Evolutionary conservation across 2,888 invertebrate species (phyloP), one percentile per base, ranked within the genome.

Genomic region (Epistrophe grossulariae): DNA sequence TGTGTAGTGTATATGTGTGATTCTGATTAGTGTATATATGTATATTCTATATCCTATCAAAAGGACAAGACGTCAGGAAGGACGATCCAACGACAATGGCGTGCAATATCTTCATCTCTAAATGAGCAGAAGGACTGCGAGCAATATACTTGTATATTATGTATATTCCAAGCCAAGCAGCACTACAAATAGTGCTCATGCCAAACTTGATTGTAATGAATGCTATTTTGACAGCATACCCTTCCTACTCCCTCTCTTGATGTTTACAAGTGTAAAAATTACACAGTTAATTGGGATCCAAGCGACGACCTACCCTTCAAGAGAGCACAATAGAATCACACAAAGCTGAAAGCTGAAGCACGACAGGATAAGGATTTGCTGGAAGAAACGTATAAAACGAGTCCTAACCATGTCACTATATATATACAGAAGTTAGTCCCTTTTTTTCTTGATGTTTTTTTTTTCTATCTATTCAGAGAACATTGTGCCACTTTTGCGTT

Each of bases 191-290:
- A 70, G 62, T 84, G 60, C 74, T 71, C 31, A 79, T 68, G 68
- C 52, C 71, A 84, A 76, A 79, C 74, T 59, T 76, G 74, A 83
- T 79, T 74, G 79, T 73, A 83, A 74, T 74, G 83, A 84, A 84
- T 84, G 84, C 84, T 84, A 79, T 79, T 84, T 84, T 84, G 74
- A 74, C 84, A 79, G 70, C 70, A 74, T n/a, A n/a, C n/a, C n/a
- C 43, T 43, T 43, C 15, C 31, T 24, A 35, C 73, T 60, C 52
- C 50, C 1, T 45, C 48, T 31, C 17, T 35, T 66, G 15, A 43
- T 70, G 80, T 80, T 80, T 43, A 68, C 55, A 84, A 79, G 59
- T 80, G 80, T 60, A 80, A 66, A 68, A 81, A 73, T 78, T 81
- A 81, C 77, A 73, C 81, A 85, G 77, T 85, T 85, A 85, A 85